These are phyloP conservation scores for Porites evermanni DNA, from an alignment of 92 coral and sea anemone species.

Conservation along the genomic window DNA sequence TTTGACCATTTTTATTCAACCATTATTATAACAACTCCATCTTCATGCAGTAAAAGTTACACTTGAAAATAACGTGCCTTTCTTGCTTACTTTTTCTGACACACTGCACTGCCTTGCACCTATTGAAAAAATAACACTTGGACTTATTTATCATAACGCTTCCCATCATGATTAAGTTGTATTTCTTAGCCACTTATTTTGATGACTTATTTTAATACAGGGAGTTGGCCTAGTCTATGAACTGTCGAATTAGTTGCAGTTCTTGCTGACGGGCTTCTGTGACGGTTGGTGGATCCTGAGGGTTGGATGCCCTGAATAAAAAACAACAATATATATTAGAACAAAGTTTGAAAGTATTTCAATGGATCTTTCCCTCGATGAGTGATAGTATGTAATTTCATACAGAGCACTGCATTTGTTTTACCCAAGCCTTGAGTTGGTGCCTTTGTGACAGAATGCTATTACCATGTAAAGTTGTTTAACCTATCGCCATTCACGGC, in stretches of 20 bases:
- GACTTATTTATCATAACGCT: background rate
- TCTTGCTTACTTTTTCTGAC: too few relatives aligned
- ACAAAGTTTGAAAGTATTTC: background rate
- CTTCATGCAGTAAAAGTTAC: too few relatives aligned
- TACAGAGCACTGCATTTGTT: background rate
- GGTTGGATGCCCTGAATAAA: slow-evolving; percentile 79
- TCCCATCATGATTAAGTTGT: background rate
- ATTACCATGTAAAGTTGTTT: too few relatives aligned
- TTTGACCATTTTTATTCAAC: too few relatives aligned
- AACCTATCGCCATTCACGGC: too few relatives aligned
- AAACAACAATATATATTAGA: background rate
- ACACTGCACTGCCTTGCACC: too few relatives aligned
- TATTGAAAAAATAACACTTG: too few relatives aligned
- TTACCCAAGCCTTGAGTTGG: too few relatives aligned
- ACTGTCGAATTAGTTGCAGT: slow-evolving; percentile 77
- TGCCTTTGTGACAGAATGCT: too few relatives aligned
- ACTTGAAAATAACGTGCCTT: too few relatives aligned
- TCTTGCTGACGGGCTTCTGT: slow-evolving; percentile 80
- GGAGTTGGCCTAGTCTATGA: background rate
- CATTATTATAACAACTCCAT: too few relatives aligned
- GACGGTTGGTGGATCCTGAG: slow-evolving; percentile 83
- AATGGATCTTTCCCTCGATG: too few relatives aligned
- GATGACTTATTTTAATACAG: background rate
- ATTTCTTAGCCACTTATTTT: background rate
- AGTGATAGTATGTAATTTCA: background rate